Evolutionary conservation across 2,888 invertebrate species (phyloP).

Genomic region (Zeuzera pyrina): DNA sequence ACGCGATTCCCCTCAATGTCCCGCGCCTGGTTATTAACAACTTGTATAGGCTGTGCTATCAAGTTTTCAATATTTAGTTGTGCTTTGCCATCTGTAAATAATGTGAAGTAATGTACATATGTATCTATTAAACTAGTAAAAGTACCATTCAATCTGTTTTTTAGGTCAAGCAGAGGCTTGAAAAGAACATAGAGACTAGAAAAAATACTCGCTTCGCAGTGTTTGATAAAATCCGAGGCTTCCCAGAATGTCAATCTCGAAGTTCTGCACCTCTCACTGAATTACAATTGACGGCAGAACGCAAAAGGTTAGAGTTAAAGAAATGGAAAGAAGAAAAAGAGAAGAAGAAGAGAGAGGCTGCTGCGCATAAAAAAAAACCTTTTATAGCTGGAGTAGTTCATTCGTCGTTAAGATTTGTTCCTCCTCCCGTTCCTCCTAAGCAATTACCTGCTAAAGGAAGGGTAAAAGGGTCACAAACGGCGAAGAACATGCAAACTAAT

Average conservation of each 20-base stretch:
- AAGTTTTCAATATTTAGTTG: too few species aligned
- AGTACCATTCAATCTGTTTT: slow-evolving; percentile 23
- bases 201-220: slow-evolving; percentile 37
- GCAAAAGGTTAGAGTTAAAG: slow-evolving; percentile 42
- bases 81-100: too few species aligned
- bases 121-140: too few species aligned
- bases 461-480: slow-evolving; percentile 46
- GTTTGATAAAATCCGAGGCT: slow-evolving; percentile 43
- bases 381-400: slow-evolving; percentile 44
- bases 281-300: slow-evolving; percentile 29
- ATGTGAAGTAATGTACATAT: too few species aligned
- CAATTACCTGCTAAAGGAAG: slow-evolving; percentile 38
- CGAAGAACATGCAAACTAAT: slow-evolving; percentile 16
- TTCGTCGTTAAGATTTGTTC: slow-evolving; percentile 32
- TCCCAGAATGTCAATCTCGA: slow-evolving; percentile 31
- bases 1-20: too few species aligned
- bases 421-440: slow-evolving; percentile 38
- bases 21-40: too few species aligned
- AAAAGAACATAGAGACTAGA: slow-evolving; percentile 32
- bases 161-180: slow-evolving; percentile 44
- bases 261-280: slow-evolving; percentile 18
- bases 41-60: too few species aligned
- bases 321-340: slow-evolving; percentile 60
- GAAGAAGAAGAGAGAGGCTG: slow-evolving; percentile 41
- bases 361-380: slow-evolving; percentile 47